These are phyloP conservation scores for Clarias gariepinus DNA, from an alignment of 2,113 vertebrate species.

Conservation along the genomic window DNA sequence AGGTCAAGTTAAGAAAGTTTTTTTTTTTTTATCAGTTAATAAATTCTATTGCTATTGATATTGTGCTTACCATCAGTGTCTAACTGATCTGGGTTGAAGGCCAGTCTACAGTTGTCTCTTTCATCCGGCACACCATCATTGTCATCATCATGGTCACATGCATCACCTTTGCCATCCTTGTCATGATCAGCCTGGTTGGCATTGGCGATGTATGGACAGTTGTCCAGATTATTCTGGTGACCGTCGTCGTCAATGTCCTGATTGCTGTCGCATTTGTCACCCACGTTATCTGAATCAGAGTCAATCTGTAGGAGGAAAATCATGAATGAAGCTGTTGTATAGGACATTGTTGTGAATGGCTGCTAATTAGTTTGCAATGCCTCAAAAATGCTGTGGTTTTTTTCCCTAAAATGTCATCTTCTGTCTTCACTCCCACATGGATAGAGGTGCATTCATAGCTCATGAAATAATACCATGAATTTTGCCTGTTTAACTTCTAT, in stretches of 20 bases:
- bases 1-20: constrained; percentile 16
- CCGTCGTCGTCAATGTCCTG: constrained; percentile 98
- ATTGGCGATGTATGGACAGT: constrained; percentile 97
- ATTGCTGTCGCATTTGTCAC: constrained; percentile 95
- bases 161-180: constrained; percentile 96
- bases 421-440: not conserved
- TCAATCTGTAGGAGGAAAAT: constrained; percentile 78
- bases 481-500: not conserved
- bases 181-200: constrained; percentile 97
- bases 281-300: constrained; percentile 92
- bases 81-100: constrained; percentile 88
- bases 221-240: constrained; percentile 98
- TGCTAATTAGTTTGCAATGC: constrained; percentile 13
- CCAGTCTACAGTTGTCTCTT: constrained; percentile 93
- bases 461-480: constrained; percentile 3
- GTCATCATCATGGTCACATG: constrained; percentile 98
- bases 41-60: not conserved
- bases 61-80: constrained; percentile 88
- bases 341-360: constrained; percentile 39
- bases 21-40: no score
- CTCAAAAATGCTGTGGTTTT: not conserved
- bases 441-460: constrained; percentile 9
- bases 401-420: constrained; percentile 22
- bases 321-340: constrained; percentile 58
- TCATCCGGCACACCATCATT: constrained; percentile 97